phyloP scores from a whole-genome alignment of 2,888 invertebrate species.

The Scaptodrosophila latifasciaeformis region DNA sequence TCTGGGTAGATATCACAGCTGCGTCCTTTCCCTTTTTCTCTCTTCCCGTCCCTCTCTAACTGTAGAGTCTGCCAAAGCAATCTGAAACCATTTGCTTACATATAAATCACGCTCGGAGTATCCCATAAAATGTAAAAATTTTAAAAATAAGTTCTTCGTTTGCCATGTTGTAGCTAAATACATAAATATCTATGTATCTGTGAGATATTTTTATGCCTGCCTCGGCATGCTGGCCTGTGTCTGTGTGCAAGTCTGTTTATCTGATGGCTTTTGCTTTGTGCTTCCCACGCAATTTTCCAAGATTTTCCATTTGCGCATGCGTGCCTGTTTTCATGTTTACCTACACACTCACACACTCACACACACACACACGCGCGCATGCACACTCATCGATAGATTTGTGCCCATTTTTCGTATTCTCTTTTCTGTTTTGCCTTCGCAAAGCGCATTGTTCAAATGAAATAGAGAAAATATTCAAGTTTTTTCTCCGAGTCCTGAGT shows the following conservation, averaged over 20 bases:
- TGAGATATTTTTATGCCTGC: neutral
- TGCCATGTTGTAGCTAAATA: neutral
- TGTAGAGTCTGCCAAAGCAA: too few species aligned
- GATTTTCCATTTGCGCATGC: slow-evolving; percentile 37
- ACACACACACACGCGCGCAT: neutral
- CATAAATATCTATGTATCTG: neutral
- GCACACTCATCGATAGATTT: too few species aligned
- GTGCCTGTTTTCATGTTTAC: slow-evolving; percentile 34
- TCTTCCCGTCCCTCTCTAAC: too few species aligned
- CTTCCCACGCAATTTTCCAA: slow-evolving; percentile 56
- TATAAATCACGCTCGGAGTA: slow-evolving; percentile 48
- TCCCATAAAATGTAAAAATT: slow-evolving; percentile 10
- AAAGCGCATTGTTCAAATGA: slow-evolving; percentile 33
- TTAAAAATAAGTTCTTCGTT: slow-evolving; percentile 46
- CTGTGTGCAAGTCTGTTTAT: slow-evolving; percentile 10
- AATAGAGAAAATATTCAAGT: neutral
- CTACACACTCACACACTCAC: too few species aligned
- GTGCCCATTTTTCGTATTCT: slow-evolving; percentile 31
- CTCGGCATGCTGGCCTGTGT: slow-evolving; percentile 8
- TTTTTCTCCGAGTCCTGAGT: too few species aligned
- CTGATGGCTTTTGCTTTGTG: slow-evolving; percentile 37
- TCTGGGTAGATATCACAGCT: too few species aligned
- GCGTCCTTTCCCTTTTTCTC: too few species aligned
- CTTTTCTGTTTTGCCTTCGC: slow-evolving; percentile 62
- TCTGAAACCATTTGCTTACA: slow-evolving; percentile 42